Base-by-base conservation (phyloP, 2,888 invertebrate species). In the Lacanobia oleracea region DNA sequence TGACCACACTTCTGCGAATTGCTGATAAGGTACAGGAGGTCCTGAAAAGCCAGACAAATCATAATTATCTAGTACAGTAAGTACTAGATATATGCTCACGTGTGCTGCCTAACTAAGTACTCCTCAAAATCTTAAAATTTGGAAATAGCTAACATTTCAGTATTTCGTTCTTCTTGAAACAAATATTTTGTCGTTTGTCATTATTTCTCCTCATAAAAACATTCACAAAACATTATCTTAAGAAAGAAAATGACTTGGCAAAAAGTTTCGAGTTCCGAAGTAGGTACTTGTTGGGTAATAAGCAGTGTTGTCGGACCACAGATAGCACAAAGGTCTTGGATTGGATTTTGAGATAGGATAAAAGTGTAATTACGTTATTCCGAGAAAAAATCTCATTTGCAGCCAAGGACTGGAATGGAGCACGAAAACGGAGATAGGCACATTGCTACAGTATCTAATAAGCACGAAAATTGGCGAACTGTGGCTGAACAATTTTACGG, bases 281-380 rank as follows among this genome's bases (percentile, higher is more conserved):
- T 75, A 75, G 45, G 27, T 37, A 45, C 62, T 72, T 79, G 61
- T 61, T 75, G 57, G 45, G 79, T 72, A 75, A 75, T 72, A 75
- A 75, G 57, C 72, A 53, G 45, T 53, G 57, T 79, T 63, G 51
- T 72, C 54, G 74, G 74, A 65, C 76, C 79, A 61, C 79, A 65
- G 65, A 73, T 61, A 79, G 50, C 79, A 76, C 79, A 79, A 64
- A 76, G 60, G 60, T 79, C 75, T 79, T 73, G 79, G 50, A 76
- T 79, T 79, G 79, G 75, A 72, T 75, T 75, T 72, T 50, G 64
- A 54, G 50, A 64, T 60, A 75, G 75, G 75, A 56, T 76, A 61
- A 80, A 80, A 75, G 53, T 75, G 62, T 77, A 77, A 80, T 77
- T 80, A 77, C 80, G 54, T 67, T 80, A 75, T 67, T 67, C 43